These are phyloP conservation scores for Drosophila ficusphila DNA, from an alignment of 1,140 invertebrate genomes.

Conservation along the genomic window DNA sequence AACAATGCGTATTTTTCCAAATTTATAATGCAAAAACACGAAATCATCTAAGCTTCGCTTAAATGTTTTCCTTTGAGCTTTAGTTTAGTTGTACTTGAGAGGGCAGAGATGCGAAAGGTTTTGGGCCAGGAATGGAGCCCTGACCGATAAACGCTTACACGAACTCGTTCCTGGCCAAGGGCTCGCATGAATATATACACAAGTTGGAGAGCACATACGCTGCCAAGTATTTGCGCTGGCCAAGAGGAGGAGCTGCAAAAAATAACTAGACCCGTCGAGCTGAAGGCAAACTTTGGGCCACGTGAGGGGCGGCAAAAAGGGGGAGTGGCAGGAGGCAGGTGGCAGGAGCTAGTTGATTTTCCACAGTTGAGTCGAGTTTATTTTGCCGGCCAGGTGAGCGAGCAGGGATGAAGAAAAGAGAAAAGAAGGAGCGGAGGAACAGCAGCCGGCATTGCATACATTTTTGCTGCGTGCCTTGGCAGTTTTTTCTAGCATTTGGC, in stretches of 20 bases:
- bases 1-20: too few relatives aligned
- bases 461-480: constrained; percentile 72
- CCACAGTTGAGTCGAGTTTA: constrained; percentile 78
- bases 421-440: too few relatives aligned
- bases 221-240: constrained; percentile 64
- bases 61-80: too few relatives aligned
- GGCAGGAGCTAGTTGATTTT: constrained; percentile 70
- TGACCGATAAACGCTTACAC: constrained; percentile 59
- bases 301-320: constrained; percentile 27
- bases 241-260: constrained; percentile 28
- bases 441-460: constrained; percentile 57
- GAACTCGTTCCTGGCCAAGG: constrained; percentile 23
- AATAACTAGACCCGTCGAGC: constrained; percentile 28
- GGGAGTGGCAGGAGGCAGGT: too few relatives aligned
- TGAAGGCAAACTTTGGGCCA: constrained; percentile 72
- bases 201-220: constrained; percentile 32
- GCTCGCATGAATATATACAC: constrained; percentile 5
- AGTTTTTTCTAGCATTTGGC: constrained; percentile 41
- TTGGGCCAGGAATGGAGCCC: constrained; percentile 28
- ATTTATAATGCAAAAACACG: too few relatives aligned
- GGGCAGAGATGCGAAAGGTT: constrained; percentile 7
- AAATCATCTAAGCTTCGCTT: too few relatives aligned
- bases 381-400: constrained; percentile 69
- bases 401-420: neutral
- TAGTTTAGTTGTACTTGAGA: too few relatives aligned